Base-by-base conservation (phyloP, 2,888 invertebrate genomes). In the Lobophora halterata region DNA sequence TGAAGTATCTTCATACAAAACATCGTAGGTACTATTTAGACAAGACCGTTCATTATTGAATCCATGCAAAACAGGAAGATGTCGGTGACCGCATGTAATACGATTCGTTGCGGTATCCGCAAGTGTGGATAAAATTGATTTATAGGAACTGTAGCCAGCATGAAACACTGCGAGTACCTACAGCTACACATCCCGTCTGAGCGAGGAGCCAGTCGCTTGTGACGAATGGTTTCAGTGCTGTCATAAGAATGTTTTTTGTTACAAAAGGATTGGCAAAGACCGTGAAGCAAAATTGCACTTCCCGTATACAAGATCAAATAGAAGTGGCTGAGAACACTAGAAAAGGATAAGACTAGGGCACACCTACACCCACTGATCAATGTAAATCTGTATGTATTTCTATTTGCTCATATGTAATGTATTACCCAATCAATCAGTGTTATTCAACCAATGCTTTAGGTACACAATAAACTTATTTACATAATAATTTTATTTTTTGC, bases 41-140 rank as follows among this genome's bases (percentile, higher is more conserved):
- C 37, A 37, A 34, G 16, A 30, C 11, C 17, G 24, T 41, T 43
- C 53, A 57, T 62, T 64, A 65, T 64, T 64, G 64, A 69, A 68
- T 71, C 63, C 65, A 72, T 70, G 73, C 71, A 77, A 76, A 63
- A 70, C 69, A 69, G 71, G 70, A 75, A 73, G 69, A 77, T 71
- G 80, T 74, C 78, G 79, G 71, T 78, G 79, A 78, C 80, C 78
- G 77, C 72, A 71, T 62, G 79, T 79, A 79, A 80, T 71, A 55
- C 55, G 74, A 80, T 77, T 79, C 78, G 74, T 49, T 71, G 71
- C 63, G 77, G 74, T 79, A 71, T 79, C 69, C 75, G 63, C 67
- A 56, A 69, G 66, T 65, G 71, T 68, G 69, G 70, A 71, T 68
- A 73, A 78, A 78, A 79, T 77, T 80, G 76, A 79, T 79, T 79